Conservation (phyloP, 2,113 vertebrate species). For the Eudyptes chrysolophus region DNA sequence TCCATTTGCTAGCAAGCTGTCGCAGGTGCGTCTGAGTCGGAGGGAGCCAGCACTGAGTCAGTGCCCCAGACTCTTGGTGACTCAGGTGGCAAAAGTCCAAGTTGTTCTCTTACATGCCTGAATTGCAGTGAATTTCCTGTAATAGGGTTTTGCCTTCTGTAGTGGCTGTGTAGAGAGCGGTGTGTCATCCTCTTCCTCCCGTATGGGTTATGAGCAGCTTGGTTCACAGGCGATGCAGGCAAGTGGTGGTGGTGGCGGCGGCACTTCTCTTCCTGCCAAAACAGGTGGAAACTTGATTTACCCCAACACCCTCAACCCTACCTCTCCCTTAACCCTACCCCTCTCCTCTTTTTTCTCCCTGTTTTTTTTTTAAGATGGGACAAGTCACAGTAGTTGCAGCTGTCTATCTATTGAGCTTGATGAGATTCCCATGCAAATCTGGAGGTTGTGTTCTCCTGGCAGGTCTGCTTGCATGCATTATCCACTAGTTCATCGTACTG, state of each 20-base stretch:
- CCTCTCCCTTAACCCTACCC: not conserved
- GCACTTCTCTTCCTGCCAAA: not conserved
- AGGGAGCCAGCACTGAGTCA: not conserved
- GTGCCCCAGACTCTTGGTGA: not conserved
- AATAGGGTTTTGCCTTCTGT: not conserved
- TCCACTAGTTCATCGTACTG: not conserved
- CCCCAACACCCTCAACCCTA: not conserved
- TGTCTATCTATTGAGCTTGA: not conserved
- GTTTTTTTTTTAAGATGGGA: not conserved
- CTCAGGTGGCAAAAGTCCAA: slow-evolving; percentile 19
- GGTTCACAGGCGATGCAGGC: not conserved
- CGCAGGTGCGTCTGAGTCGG: not conserved
- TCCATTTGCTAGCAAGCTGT: not conserved
- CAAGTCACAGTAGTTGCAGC: not conserved
- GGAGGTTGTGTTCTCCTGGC: not conserved
- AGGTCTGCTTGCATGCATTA: not conserved
- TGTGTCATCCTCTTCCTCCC: not conserved
- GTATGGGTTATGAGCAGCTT: not conserved
- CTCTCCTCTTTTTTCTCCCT: not conserved
- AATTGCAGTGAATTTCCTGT: not conserved
- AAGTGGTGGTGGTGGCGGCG: not conserved
- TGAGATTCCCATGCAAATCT: not conserved
- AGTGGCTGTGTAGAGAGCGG: fast-evolving
- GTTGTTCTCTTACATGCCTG: not conserved
- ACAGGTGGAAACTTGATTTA: not conserved